These are phyloP conservation scores for Portevinia maculata DNA, from an alignment of 2,888 invertebrate species.

Conservation along the genomic window DNA sequence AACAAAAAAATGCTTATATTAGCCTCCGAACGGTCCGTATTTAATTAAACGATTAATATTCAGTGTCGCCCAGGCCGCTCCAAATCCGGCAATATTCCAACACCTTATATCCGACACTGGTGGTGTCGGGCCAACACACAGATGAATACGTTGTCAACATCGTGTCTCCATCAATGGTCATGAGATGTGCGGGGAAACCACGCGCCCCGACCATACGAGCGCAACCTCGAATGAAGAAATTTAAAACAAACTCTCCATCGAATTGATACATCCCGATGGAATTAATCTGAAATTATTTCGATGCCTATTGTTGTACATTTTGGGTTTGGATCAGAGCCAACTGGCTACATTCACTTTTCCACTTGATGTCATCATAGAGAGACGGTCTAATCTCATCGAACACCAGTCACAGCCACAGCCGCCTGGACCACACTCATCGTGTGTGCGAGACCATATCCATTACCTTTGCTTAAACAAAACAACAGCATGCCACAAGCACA, in stretches of 20 bases:
- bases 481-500: constrained; percentile 39
- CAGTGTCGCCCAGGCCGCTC: constrained; percentile 59
- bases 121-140: constrained; percentile 33
- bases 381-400: constrained; percentile 51
- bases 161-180: constrained; percentile 40
- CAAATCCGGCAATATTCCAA: constrained; percentile 62
- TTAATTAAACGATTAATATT: constrained; percentile 73
- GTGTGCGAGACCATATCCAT: constrained; percentile 67
- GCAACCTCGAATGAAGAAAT: constrained; percentile 59
- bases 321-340: constrained; percentile 36
- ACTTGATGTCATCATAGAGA: constrained; percentile 70
- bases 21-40: constrained; percentile 44
- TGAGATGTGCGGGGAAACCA: not conserved
- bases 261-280: constrained; percentile 69
- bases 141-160: constrained; percentile 52
- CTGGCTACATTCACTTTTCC: constrained; percentile 41
- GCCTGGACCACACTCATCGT: constrained; percentile 70
- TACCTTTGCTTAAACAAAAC: constrained; percentile 68
- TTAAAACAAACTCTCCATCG: constrained; percentile 48
- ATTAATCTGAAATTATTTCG: constrained; percentile 62
- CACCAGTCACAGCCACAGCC: constrained; percentile 52
- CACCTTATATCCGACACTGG: constrained; percentile 55
- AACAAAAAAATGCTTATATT: constrained; percentile 34
- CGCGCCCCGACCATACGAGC: too few species aligned
- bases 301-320: constrained; percentile 67